Base-by-base conservation (phyloP, 2,888 invertebrate species). In the Mythimna albipuncta region DNA sequence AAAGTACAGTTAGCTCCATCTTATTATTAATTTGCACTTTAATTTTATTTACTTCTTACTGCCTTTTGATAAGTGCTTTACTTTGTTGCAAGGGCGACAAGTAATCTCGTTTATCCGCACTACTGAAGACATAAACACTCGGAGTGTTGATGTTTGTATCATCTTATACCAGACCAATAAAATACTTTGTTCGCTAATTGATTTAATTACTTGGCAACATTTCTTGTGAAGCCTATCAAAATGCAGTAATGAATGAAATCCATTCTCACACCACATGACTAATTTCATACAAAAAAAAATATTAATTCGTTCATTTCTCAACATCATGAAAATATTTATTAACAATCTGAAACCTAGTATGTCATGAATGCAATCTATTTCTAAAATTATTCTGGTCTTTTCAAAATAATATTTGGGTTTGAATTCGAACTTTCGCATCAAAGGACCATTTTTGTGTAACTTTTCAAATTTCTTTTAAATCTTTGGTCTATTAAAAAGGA, bases 21-120 rank as follows among this genome's bases (percentile, higher is more conserved):
- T 89, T 91, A 87, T 85, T 87, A 90, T 91, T 93, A 88, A 90
- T 93, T 93, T 93, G 93, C 93, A 92, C 91, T 87, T 87, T 82
- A 88, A 78, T 85, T 89, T 89, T 88, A 82, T 85, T 79, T 79
- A 73, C 54, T 67, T 32, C 50, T 78, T 64, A 67, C 69, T 81
- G 70, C 61, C 47, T 83, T 77, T 79, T 74, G 77, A 75, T 75
- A 69, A 67, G 32, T 13, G 5, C 6, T 19, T 41, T 35, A 64
- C 57, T 67, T 61, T 58, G 79, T 70, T 81, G 71, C 58, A 47
- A 77, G 2, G 16, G 58, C 16, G 77, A 64, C 57, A 55, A 82
- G 13, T 54, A 62, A 63, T 7, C 19, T 16, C 54, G 2, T 61
- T 41, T 1, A 50, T 52, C 52, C 13, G 50, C n/a, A 61, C 41